A percentile compares a stretch with the other conserved stretches of the same genome.
These are phyloP conservation scores for Portevinia maculata DNA, from an alignment of 2,888 invertebrate species.

Conservation along the genomic window DNA sequence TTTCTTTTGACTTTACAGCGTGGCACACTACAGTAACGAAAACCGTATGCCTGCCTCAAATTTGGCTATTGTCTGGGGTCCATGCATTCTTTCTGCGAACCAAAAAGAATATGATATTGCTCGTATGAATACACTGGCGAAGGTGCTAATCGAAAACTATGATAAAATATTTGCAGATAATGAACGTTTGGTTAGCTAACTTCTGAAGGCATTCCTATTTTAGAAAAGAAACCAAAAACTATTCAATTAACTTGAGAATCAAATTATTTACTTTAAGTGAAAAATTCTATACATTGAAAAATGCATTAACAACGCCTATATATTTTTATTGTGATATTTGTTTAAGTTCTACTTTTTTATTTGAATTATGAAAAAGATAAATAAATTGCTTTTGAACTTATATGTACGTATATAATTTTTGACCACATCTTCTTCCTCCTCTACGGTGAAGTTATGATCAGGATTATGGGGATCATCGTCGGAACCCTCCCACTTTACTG, in stretches of 20 bases:
- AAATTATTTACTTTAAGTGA: constrained; percentile 51
- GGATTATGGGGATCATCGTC: too few relatives aligned
- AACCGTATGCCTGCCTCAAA: constrained; percentile 83
- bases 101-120: constrained; percentile 80
- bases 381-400: too few relatives aligned
- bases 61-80: constrained; percentile 83
- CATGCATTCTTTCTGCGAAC: constrained; percentile 81
- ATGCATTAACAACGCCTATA: constrained; percentile 27
- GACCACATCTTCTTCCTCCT: too few relatives aligned
- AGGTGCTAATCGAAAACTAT: constrained; percentile 82
- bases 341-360: constrained; percentile 58
- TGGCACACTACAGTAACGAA: constrained; percentile 79
- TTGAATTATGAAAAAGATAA: constrained; percentile 48
- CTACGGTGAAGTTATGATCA: too few relatives aligned
- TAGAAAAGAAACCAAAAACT: constrained; percentile 65
- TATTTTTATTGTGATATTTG: constrained; percentile 72
- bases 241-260: too few relatives aligned
- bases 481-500: too few relatives aligned
- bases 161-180: constrained; percentile 81
- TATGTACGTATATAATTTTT: too few relatives aligned
- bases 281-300: constrained; percentile 7
- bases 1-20: constrained; percentile 76
- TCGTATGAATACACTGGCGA: constrained; percentile 82
- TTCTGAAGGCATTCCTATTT: constrained; percentile 58
- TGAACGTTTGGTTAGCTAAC: constrained; percentile 80